Base-by-base conservation (phyloP, 2,113 vertebrate species). In the Muntiacus reevesi region DNA sequence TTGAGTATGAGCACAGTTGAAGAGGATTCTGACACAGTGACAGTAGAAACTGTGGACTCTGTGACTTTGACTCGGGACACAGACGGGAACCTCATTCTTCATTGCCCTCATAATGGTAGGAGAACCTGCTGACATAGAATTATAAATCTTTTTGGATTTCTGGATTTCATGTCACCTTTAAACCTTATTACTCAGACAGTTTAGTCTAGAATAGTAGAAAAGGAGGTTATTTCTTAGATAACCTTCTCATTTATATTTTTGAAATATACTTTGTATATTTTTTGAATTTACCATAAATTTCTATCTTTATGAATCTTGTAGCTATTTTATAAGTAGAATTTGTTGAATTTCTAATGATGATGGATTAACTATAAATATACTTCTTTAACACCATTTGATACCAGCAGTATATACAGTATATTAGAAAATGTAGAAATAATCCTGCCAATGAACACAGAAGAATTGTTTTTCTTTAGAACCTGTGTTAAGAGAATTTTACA, bases 31-130 rank as follows among this genome's bases (percentile, higher is more conserved):
- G 99, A 99, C 85, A 99, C 99, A 97, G 98, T 99, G 79, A 99
- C 99, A 97, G 98, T 99, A 98, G 99, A 99, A 98, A 99, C 99
- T 21, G 99, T 99, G 97, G 99, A 99, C 98, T 99, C 99, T 28
- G 99, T 99, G 96, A 99, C 99, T 21, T 99, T 99, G 96, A 99
- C 99, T 91, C 99, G 99, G 98, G 99, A 99, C 97, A 99, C 99
- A 14, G 99, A 99, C 97, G 99, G 99, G 78, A 99, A 99, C 98
- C 99, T 99, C 98, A 99, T 99, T 93, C 99, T 99, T 98, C 99
- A 99, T 97, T 99, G 99, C 98, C 99, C 99, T 97, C 99, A 99
- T 78, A 99, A 98, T 98, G 99, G 99, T 99, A 99, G 82, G 96
- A 95, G 64, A 98, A 94, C 55, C 97, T 81, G 57, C 36, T 92